Base-by-base conservation (phyloP, 2,113 vertebrate genomes). In the Pteropus alecto region DNA sequence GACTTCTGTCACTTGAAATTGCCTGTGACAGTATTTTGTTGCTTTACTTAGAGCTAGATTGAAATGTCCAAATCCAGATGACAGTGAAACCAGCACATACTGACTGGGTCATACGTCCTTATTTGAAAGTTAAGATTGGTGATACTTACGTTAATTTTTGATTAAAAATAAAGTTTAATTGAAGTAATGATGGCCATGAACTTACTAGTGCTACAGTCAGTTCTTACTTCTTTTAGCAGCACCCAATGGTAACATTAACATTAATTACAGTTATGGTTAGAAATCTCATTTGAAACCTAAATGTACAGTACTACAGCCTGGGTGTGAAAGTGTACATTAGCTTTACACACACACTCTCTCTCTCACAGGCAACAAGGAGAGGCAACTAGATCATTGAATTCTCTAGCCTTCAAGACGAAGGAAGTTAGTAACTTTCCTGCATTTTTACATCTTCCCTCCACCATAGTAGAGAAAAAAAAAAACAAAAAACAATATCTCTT, bases 1-100 rank as follows among this genome's bases (percentile, higher is more conserved):
- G 33, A 24, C 74, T 81, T 85, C 70, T 87, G 61, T 95, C 90
- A 38, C 41, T 88, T 89, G 30, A 95, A 94, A 96, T 90, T 46
- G 19, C 54, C 61, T 82, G 18, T 41, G 68, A 95, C 22, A n/a
- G 10, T 86, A 61, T 91, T 90, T 85, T 26, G 54, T 90, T 96
- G 81, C 38, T 87, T 93, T 91, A 33, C 19, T 78, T 85, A 9
- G 58, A 77, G 15, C 41, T 90, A 65, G 33, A 87, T 13, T 71
- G 48, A 90, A 93, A 73, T 73, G 71, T 84, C 70, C 76, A 76
- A 88, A 77, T 85, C 65, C n/a, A 94, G 35, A 92, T 86, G 38
- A 82, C 67, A 82, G 13, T 79, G 86, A 95, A 89, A 91, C 38
- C 43, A 84, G 38, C 48, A 78, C 51, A 19, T 63, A 83, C 84